phyloP scores from a whole-genome alignment of 2,888 invertebrate species.

The Drosophila buzzatii region DNA sequence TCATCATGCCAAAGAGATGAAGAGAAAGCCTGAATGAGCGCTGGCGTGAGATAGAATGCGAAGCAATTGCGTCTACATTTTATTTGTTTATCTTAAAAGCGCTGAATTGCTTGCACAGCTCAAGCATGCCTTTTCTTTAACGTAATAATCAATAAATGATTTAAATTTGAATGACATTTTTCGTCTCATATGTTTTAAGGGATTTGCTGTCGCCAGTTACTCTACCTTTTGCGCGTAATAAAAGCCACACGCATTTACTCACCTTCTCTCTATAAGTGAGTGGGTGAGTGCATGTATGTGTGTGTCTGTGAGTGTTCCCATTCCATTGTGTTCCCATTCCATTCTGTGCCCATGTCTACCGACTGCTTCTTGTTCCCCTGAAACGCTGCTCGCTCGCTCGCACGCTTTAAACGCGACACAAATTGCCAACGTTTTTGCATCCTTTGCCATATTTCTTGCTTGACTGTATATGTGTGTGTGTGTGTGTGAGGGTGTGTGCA shows the following conservation, averaged over 20 bases:
- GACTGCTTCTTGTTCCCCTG: conserved; percentile 48
- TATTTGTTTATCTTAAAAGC: neutral
- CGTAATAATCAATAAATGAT: conserved; percentile 25
- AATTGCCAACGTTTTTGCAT: conserved; percentile 81
- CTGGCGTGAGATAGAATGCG: neutral
- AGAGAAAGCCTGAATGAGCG: neutral
- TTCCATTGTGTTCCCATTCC: conserved; percentile 14
- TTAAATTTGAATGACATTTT: conserved; percentile 25
- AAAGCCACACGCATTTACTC: conserved; percentile 74
- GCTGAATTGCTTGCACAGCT: neutral
- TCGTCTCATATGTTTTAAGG: conserved; percentile 30
- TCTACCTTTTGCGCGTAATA: conserved; percentile 55
- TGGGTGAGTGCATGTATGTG: neutral
- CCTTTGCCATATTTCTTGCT: conserved; percentile 77
- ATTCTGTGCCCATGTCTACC: conserved; percentile 41
- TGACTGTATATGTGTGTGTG: conserved; percentile 17
- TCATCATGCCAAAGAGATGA: neutral
- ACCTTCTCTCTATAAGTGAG: conserved; percentile 10
- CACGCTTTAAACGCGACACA: conserved; percentile 72
- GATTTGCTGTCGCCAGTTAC: conserved; percentile 63
- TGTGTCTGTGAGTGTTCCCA: too few relatives aligned
- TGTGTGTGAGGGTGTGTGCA: conserved; percentile 32
- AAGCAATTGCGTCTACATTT: neutral
- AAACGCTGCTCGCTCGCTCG: conserved; percentile 35
- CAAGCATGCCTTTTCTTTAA: neutral